Evolutionary conservation across 2,797 vertebrate genomes (phyloP).

Genomic region (Ceryle rudis): DNA sequence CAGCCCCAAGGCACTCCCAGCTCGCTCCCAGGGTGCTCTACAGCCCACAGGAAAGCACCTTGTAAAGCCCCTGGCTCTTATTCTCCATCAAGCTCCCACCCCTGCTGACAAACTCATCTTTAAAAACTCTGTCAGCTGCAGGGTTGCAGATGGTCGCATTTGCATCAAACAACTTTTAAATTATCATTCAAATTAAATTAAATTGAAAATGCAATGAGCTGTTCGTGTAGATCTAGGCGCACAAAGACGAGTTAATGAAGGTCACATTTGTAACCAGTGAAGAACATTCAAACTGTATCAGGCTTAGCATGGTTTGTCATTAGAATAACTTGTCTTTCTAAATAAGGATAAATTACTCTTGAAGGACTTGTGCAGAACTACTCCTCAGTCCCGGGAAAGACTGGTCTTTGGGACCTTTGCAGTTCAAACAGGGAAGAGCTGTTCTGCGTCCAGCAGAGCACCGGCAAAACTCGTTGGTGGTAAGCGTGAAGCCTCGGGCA

Average conservation of each 20-base stretch:
- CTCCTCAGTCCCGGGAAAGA: neutral
- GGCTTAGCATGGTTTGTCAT: neutral
- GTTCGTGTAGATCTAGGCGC: conserved; percentile 41
- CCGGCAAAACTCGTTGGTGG: neutral
- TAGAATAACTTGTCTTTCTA: neutral
- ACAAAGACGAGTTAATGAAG: conserved; percentile 54
- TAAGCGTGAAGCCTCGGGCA: neutral
- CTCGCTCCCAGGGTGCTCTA: neutral
- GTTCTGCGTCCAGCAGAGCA: neutral
- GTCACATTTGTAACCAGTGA: conserved; percentile 48
- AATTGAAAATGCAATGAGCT: conserved; percentile 72
- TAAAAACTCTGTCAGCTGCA: conserved; percentile 55
- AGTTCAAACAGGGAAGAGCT: neutral
- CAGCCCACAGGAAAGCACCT: neutral
- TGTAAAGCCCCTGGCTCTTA: neutral
- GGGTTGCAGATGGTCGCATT: conserved; percentile 73
- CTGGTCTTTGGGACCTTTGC: neutral
- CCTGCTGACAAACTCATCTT: conserved; percentile 44
- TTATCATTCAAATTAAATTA: conserved; percentile 82
- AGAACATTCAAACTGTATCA: conserved; percentile 27
- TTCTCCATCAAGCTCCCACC: neutral
- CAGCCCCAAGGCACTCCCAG: neutral
- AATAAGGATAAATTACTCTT: neutral
- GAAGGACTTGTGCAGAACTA: neutral
- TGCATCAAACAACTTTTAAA: conserved; percentile 75